These are phyloP conservation scores for Peromyscus polionotus DNA, from an alignment of 2,113 vertebrate genomes.

Conservation along the genomic window DNA sequence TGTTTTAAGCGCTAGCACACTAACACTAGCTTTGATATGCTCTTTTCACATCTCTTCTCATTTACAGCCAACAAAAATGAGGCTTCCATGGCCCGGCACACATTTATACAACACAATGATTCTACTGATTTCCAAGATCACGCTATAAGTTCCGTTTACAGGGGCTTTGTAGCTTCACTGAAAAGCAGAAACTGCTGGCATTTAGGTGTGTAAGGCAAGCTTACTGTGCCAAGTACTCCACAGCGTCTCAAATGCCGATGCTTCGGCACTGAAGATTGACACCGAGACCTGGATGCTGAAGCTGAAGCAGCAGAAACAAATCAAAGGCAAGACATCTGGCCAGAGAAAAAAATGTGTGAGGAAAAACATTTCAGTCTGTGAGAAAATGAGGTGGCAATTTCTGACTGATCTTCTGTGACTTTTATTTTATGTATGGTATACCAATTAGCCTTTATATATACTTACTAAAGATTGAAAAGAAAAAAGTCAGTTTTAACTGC, in stretches of 20 bases:
- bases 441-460: background rate
- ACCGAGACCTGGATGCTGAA: constrained; percentile 20
- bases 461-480: constrained; percentile 12
- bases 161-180: background rate
- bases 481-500: constrained; percentile 52
- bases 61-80: constrained; percentile 16
- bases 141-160: background rate
- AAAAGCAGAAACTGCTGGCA: constrained; percentile 14
- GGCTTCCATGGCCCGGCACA: constrained; percentile 2
- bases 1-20: constrained; percentile 14
- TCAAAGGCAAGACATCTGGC: background rate
- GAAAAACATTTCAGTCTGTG: constrained; percentile 14
- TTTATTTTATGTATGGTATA: background rate
- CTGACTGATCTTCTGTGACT: background rate
- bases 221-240: background rate
- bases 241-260: background rate
- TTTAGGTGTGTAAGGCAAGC: background rate
- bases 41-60: constrained; percentile 28
- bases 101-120: background rate
- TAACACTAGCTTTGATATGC: background rate
- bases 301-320: background rate
- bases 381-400: constrained; percentile 47
- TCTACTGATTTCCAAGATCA: constrained; percentile 9
- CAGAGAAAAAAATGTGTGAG: constrained; percentile 5
- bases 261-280: background rate